Evolutionary conservation across 2,888 invertebrate species (phyloP).

Genomic region (Cephalotes varians): DNA sequence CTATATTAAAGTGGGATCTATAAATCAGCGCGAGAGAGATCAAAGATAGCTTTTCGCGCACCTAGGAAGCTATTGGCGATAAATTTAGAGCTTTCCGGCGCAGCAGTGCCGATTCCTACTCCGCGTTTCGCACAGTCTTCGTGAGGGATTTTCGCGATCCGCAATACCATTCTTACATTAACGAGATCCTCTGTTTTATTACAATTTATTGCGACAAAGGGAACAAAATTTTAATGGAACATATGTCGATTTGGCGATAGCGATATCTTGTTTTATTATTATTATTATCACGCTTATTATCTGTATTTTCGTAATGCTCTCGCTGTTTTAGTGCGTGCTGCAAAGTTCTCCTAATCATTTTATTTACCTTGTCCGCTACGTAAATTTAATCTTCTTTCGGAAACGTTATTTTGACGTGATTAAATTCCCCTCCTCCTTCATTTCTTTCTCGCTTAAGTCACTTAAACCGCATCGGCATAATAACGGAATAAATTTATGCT

Average conservation of each 20-base stretch:
- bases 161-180: constrained; percentile 24
- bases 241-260: not conserved
- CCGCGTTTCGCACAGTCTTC: constrained; percentile 12
- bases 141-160: constrained; percentile 25
- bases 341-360: not conserved
- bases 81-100: constrained; percentile 44
- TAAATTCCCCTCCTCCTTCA: constrained; percentile 6
- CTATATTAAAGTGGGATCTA: constrained; percentile 37
- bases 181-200: constrained; percentile 7
- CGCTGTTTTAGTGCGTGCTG: not conserved
- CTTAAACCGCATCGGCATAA: constrained; percentile 29
- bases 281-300: not conserved
- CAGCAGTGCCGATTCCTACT: constrained; percentile 24
- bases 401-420: not conserved
- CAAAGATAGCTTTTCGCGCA: constrained; percentile 44
- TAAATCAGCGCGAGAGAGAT: constrained; percentile 31
- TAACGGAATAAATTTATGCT: constrained; percentile 23
- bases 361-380: not conserved
- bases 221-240: not conserved
- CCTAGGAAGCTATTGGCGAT: constrained; percentile 36
- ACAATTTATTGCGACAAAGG: constrained; percentile 7
- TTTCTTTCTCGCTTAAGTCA: constrained; percentile 22
- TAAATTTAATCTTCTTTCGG: not conserved
- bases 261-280: not conserved
- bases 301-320: not conserved